A percentile compares a stretch with the other conserved stretches of the same genome.
These are phyloP conservation scores for Poecile atricapillus DNA, from an alignment of 2,113 vertebrate species.

Conservation along the genomic window DNA sequence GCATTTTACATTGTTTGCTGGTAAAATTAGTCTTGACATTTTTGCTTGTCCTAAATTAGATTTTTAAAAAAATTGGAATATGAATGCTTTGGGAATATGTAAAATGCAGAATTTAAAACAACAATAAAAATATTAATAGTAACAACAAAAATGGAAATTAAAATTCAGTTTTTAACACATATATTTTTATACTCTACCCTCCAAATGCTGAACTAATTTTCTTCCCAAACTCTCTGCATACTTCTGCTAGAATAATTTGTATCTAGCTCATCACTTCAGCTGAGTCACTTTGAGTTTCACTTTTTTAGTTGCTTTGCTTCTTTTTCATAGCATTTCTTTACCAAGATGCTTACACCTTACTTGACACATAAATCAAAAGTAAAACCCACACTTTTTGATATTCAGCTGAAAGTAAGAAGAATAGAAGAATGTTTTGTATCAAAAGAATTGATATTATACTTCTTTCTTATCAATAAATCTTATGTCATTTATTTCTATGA, in stretches of 20 bases:
- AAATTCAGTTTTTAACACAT: background rate
- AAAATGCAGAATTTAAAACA: background rate
- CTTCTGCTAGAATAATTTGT: background rate
- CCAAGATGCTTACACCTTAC: background rate
- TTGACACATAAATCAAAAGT: background rate
- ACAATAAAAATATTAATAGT: background rate
- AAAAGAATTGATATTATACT: background rate
- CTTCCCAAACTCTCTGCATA: background rate
- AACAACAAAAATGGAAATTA: background rate
- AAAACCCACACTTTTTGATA: slow-evolving; percentile 6
- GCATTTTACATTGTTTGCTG: background rate
- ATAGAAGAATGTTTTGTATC: background rate
- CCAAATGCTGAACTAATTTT: background rate
- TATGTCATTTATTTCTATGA: background rate
- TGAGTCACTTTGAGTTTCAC: background rate
- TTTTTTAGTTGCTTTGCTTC: background rate
- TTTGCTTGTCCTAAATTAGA: background rate
- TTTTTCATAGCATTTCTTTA: slow-evolving; percentile 3
- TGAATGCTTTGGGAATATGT: background rate
- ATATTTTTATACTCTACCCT: background rate
- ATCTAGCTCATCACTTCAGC: background rate
- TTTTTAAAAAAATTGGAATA: background rate
- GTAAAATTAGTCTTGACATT: background rate
- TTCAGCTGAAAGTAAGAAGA: background rate
- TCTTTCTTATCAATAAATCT: background rate